Base-by-base conservation (phyloP, 2,888 invertebrate genomes). In the Lamellibrachia satsuma region DNA sequence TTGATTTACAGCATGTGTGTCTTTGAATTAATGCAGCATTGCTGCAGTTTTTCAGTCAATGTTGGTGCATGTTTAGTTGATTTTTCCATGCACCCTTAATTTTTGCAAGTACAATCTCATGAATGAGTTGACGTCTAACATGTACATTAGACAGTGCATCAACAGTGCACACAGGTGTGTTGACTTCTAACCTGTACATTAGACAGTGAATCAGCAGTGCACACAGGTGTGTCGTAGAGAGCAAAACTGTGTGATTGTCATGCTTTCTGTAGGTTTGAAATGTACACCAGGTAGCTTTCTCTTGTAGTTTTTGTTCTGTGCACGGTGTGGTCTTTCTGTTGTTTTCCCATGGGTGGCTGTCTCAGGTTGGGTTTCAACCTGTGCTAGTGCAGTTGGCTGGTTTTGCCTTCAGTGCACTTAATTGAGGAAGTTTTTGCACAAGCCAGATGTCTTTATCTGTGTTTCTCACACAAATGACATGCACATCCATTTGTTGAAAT, bases 401-500 rank as follows among this genome's bases (percentile, higher is more conserved):
- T n/a, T 75, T 75, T 75, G 75, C 75, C 22, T 2, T 75, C 15
- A 75, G 22, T 75, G 15, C 75, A 75, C 75, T 75, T 75, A 75
- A 75, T 75, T 22, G 75, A 75, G 22, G 39, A 75, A 0, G 75
- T 75, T 75, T 75, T 75, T 75, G 75, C 75, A 15, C 22, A 22
- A 15, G 2, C 75, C 75, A 75, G 75, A 15, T 22, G 22, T 22
- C 22, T 75, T 75, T 75, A 75, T 75, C 75, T 15, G 75, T 22
- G 22, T 75, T 75, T 75, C 22, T 75, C 75, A 15, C 75, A 75
- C 22, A 75, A n/a, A 75, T n/a, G n/a, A 75, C 75, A 15, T 75
- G 75, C 75, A 22, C 75, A 75, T 75, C 75, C 75, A 75, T 75
- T 75, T 75, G 75, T 75, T 75, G 75, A 75, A 75, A 22, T 75